A percentile compares a stretch with the other conserved stretches of the same genome.
Conservation (phyloP, 2,113 vertebrate species). For the Hymenochirus boettgeri region DNA sequence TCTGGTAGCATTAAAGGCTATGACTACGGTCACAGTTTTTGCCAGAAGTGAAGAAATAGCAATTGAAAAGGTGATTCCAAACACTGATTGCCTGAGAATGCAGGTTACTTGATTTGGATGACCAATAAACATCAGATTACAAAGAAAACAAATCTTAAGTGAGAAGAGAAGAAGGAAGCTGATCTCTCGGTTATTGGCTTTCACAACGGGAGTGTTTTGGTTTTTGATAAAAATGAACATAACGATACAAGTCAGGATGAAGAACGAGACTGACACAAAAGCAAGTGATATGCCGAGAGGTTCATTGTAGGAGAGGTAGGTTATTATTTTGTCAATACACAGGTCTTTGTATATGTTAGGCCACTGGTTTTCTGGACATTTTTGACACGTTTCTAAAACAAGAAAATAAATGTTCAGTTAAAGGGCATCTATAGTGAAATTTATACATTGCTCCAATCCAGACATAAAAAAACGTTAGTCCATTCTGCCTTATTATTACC, state of each 20-base stretch:
- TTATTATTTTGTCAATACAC: constrained; percentile 58
- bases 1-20: constrained; percentile 19
- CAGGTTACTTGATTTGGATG: background rate
- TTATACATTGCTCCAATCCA: too few species aligned
- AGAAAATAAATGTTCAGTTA: too few species aligned
- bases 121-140: constrained; percentile 36
- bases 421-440: too few species aligned
- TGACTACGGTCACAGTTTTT: constrained; percentile 30
- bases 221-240: constrained; percentile 47
- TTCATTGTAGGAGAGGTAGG: constrained; percentile 61
- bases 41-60: constrained; percentile 21
- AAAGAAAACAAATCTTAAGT: constrained; percentile 47
- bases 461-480: too few species aligned
- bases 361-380: constrained; percentile 59
- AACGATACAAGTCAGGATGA: constrained; percentile 45
- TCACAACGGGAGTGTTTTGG: constrained; percentile 47
- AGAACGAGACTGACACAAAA: constrained; percentile 50
- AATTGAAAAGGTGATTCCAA: constrained; percentile 10
- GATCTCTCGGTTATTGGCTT: constrained; percentile 37
- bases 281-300: constrained; percentile 55
- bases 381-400: constrained; percentile 55
- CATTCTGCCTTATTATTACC: too few species aligned
- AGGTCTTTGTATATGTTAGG: constrained; percentile 54
- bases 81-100: constrained; percentile 1
- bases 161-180: constrained; percentile 53